A percentile compares a stretch with the other conserved stretches of the same genome.
Conservation (phyloP, 2,888 invertebrate genomes). For the Netelia virgata region DNA sequence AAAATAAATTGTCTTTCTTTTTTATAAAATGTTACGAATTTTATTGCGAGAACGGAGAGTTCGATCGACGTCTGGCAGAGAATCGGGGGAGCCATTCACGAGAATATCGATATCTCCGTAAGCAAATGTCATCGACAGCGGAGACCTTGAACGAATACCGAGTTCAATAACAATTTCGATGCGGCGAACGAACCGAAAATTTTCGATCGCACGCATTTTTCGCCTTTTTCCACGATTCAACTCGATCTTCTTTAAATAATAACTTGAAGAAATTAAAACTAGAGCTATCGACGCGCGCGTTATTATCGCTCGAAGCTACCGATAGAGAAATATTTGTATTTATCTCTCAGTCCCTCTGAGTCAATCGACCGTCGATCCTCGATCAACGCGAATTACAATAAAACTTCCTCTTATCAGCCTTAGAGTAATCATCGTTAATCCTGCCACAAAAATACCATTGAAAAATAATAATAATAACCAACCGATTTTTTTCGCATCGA, state of each 20-base stretch:
- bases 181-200: slow-evolving; percentile 14
- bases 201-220: neutral
- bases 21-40: too few relatives aligned
- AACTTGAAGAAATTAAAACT: neutral
- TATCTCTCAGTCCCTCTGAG: too few relatives aligned
- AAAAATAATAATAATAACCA: neutral
- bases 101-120: slow-evolving; percentile 42
- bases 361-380: too few relatives aligned
- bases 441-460: neutral
- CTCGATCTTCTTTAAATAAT: neutral
- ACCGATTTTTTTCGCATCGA: neutral
- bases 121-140: slow-evolving; percentile 52
- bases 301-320: too few relatives aligned
- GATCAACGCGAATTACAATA: too few relatives aligned
- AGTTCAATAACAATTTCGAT: slow-evolving; percentile 64
- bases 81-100: slow-evolving; percentile 43
- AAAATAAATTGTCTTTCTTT: too few relatives aligned
- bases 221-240: neutral
- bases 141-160: slow-evolving; percentile 61
- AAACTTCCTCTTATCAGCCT: too few relatives aligned
- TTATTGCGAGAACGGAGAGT: neutral
- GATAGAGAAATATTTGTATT: too few relatives aligned
- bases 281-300: neutral
- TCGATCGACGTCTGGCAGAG: neutral
- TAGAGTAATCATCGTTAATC: neutral